phyloP scores from a whole-genome alignment of 2,113 vertebrate species.

The Piprites chloris region DNA sequence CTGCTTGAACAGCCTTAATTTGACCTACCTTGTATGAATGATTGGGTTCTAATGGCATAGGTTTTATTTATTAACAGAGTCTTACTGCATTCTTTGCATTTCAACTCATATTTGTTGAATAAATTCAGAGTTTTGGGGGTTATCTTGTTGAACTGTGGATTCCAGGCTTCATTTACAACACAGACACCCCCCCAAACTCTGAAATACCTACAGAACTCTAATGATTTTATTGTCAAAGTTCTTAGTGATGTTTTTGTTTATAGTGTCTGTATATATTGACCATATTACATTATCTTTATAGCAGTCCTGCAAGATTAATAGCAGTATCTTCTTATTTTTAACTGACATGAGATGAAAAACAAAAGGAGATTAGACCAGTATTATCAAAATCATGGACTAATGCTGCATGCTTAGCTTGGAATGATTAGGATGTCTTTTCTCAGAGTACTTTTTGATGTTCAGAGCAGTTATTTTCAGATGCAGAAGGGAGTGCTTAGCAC shows the following conservation, averaged over 20 bases:
- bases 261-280: neutral
- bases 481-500: neutral
- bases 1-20: neutral
- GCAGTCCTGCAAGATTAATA: neutral
- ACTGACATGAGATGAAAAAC: slow-evolving; percentile 7
- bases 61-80: neutral
- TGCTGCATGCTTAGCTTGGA: slow-evolving; percentile 24
- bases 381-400: slow-evolving; percentile 1
- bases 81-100: neutral
- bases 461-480: neutral
- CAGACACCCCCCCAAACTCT: neutral
- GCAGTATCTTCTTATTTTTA: slow-evolving; percentile 13
- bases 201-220: neutral
- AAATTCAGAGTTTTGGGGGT: neutral
- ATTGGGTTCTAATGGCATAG: neutral
- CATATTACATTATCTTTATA: slow-evolving; percentile 34
- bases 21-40: neutral
- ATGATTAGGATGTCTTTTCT: slow-evolving; percentile 17
- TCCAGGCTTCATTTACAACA: neutral
- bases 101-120: neutral
- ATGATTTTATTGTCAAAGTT: neutral
- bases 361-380: slow-evolving; percentile 4
- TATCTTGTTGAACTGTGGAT: neutral
- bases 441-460: slow-evolving; percentile 27
- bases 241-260: neutral